Evolutionary conservation across 2,888 invertebrate species (phyloP), one percentile per base, ranked within the genome.

Genomic region (Holacanthella duospinosa): DNA sequence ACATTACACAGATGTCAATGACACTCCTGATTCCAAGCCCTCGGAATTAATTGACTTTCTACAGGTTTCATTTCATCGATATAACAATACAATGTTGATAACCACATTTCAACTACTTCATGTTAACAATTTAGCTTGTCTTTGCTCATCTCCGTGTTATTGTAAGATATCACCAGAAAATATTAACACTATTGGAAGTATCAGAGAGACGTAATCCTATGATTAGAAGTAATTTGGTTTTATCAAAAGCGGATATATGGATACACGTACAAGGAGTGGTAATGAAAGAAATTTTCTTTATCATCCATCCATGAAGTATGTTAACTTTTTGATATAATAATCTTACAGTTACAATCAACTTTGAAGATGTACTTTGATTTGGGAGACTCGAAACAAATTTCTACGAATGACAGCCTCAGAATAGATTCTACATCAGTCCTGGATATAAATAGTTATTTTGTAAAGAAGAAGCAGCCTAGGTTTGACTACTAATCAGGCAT

Each of bases 211-310:
- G 80, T 60, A 82, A 85, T 74, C 79, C 79, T 64, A n/a, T n/a
- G n/a, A n/a, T 59, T 1, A 29, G 80, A 69, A 75, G 81, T 56
- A 78, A 79, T 61, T 76, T n/a, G 4, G 4, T 85, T 55, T 89
- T 88, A 75, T 84, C 84, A 74, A 82, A 87, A 75, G 82, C 85
- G 44, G 88, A 91, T 75, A 91, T 90, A 71, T 94, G 93, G 93
- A 85, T 86, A 53, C 88, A 90, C 74, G 88, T 92, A 43, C 93
- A 94, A 77, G 85, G 86, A 75, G 90, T 91, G 74, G 90, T 92
- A 79, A n/a, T n/a, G n/a, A n/a, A n/a, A n/a, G n/a, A n/a, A n/a
- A n/a, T n/a, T n/a, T n/a, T n/a, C n/a, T n/a, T n/a, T n/a, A n/a
- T n/a, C n/a, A n/a, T n/a, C n/a, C n/a, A n/a, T n/a, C n/a, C n/a